Evolutionary conservation across 2,797 vertebrate species (phyloP).

Genomic region (Vipera ursinii): DNA sequence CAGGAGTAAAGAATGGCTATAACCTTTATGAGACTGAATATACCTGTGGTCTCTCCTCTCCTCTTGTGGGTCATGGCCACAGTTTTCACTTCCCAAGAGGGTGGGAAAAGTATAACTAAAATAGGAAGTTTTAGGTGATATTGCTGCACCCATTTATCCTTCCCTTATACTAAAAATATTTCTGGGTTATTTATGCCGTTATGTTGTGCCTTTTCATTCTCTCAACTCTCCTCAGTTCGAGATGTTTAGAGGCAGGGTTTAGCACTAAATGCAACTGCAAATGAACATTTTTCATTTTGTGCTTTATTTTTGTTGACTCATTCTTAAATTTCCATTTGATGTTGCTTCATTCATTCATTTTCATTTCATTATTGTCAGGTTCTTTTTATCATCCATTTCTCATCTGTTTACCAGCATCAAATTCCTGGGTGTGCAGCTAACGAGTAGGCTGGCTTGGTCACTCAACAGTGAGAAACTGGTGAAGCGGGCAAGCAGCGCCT

Average conservation of each 20-base stretch:
- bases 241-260: not conserved
- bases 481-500: too few relatives aligned
- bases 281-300: not conserved
- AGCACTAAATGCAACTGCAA: not conserved
- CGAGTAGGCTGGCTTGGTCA: too few relatives aligned
- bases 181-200: not conserved
- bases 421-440: too few relatives aligned
- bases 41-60: not conserved
- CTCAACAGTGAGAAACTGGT: too few relatives aligned
- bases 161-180: not conserved
- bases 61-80: too few relatives aligned
- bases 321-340: not conserved
- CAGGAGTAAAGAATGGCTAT: not conserved
- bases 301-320: not conserved
- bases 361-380: not conserved
- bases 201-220: not conserved
- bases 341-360: not conserved
- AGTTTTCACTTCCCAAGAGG: not conserved
- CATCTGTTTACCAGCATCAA: not conserved
- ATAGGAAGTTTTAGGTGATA: not conserved
- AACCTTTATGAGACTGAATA: not conserved
- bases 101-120: not conserved
- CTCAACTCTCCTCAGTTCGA: not conserved
- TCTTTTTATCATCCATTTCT: not conserved
- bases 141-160: not conserved